Evolutionary conservation across 2,113 vertebrate species (phyloP), one percentile per base, ranked within the genome.

Genomic region (Plectropomus leopardus): DNA sequence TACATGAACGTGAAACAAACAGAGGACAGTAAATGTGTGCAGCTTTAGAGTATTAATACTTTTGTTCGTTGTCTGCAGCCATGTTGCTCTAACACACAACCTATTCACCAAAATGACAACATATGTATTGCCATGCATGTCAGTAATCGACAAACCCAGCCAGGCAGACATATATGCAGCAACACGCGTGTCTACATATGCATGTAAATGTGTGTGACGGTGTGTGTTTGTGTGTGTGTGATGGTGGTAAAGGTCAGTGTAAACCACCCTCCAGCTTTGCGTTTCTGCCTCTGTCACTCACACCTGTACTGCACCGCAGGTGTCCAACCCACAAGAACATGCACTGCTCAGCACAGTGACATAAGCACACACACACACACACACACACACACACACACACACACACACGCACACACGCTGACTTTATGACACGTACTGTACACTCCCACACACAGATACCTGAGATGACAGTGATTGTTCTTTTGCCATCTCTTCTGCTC

Each of bases 211-310:
- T 2, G 3, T 32, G 57, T 66, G 54, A 66, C 23, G 58, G 28
- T 30, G 45, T 76, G n/a, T 66, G 24, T 40, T 5, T 58, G 50
- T 76, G 23, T 54, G 64, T 74, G 86, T 64, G 59, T n/a, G 78
- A 50, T 51, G 66, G 19, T 74, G 59, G 34, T 90, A 89, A 93
- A 91, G 90, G 91, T 92, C 88, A 86, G 60, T 36, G 69, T 58
- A 36, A 44, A 60, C 86, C 89, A 68, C 89, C 88, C 89, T 90
- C 78, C 59, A 91, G 75, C 83, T 87, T 86, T 66, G n/a, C 1
- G 47, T 82, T 79, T 82, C 58, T 68, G 68, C 32, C 47, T 82
- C 69, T 89, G 90, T 88, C 91, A 88, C 45, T 92, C 88, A 89
- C 61, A 84, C 67, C 63, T 84, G 57, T 88, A 73, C 54, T 55